These are phyloP conservation scores for Hypselothyrea guttata DNA, from an alignment of 2,888 invertebrate genomes.

Conservation along the genomic window DNA sequence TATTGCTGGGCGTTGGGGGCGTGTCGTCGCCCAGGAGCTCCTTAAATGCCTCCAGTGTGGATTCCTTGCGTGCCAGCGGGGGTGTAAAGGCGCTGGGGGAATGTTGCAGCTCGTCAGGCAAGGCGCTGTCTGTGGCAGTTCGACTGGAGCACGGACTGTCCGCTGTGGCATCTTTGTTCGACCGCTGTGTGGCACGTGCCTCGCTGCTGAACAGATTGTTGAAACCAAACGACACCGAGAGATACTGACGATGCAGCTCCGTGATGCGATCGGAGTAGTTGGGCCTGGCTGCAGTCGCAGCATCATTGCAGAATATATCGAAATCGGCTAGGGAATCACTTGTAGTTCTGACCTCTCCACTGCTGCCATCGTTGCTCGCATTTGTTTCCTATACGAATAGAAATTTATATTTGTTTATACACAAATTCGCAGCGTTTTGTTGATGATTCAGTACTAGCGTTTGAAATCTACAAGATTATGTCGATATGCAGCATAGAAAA, in stretches of 20 bases:
- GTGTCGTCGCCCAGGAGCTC: conserved; percentile 36
- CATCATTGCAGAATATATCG: conserved; percentile 60
- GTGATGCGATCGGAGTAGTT: conserved; percentile 81
- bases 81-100: conserved; percentile 78
- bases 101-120: conserved; percentile 54
- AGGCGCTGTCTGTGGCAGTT: conserved; percentile 45
- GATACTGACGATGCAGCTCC: conserved; percentile 81
- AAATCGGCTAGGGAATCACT: conserved; percentile 56
- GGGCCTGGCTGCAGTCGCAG: conserved; percentile 52
- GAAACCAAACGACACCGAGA: conserved; percentile 80
- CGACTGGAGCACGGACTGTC: conserved; percentile 52
- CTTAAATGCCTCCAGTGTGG: conserved; percentile 28
- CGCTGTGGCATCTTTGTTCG: conserved; percentile 29
- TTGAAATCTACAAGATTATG: too few relatives aligned
- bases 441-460: not conserved
- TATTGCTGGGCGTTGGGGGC: conserved; percentile 28
- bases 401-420: conserved; percentile 4
- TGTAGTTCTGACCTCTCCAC: conserved; percentile 41
- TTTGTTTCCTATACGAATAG: conserved; percentile 43
- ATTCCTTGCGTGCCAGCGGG: conserved; percentile 39
- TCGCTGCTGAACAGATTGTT: conserved; percentile 78
- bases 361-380: conserved; percentile 39
- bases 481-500: too few relatives aligned
- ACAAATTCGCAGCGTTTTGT: not conserved
- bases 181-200: conserved; percentile 14